Conservation (phyloP, 2,797 vertebrate genomes). For the Spinus olivaceus region DNA sequence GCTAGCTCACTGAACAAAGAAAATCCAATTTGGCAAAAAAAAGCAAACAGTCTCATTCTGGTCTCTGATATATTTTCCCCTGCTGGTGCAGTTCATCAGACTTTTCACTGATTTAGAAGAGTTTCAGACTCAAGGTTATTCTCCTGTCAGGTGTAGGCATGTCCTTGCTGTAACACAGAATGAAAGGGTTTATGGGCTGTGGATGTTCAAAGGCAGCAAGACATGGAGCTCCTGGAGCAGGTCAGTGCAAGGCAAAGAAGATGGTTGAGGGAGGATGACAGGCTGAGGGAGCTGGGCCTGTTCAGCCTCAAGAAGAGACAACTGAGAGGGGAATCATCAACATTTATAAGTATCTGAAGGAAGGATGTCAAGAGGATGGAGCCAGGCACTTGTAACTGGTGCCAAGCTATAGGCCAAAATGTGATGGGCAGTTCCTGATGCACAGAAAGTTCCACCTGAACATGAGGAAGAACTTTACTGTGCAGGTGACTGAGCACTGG, state of each 20-base stretch:
- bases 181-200: background rate
- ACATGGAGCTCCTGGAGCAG: background rate
- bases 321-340: background rate
- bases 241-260: background rate
- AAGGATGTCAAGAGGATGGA: background rate
- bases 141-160: background rate
- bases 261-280: background rate
- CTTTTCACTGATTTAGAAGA: background rate
- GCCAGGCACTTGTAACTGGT: background rate
- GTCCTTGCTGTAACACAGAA: background rate
- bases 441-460: background rate
- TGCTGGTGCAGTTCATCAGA: background rate
- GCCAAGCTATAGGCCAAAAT: background rate
- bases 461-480: background rate
- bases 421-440: background rate
- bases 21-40: constrained; percentile 13
- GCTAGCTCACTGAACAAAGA: background rate
- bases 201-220: background rate
- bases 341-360: background rate
- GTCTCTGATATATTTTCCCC: background rate
- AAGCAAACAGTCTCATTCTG: background rate
- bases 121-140: background rate
- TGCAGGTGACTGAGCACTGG: background rate
- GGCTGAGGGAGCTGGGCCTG: background rate
- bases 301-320: background rate